phyloP scores from a whole-genome alignment of 2,797 vertebrate species.

The Malurus splendens region DNA sequence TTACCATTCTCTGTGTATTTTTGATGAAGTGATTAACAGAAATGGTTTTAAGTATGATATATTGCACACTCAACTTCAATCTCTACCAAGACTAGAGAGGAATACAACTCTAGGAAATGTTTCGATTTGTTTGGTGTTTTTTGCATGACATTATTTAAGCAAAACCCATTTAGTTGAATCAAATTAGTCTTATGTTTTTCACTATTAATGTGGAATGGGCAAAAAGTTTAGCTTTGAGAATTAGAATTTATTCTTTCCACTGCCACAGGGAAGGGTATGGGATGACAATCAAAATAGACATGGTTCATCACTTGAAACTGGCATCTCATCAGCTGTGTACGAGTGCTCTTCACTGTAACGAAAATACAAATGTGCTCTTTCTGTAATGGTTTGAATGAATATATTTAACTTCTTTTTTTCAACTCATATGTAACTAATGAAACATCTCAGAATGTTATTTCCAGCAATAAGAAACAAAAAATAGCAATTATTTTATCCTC shows the following conservation, averaged over 20 bases:
- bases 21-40: background rate
- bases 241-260: background rate
- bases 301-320: background rate
- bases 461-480: background rate
- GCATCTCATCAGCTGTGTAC: background rate
- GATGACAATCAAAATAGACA: background rate
- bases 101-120: background rate
- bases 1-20: background rate
- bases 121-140: background rate
- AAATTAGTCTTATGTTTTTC: background rate
- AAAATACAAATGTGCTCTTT: background rate
- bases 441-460: background rate
- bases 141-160: background rate
- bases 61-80: background rate
- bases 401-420: background rate
- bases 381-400: background rate
- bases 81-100: background rate
- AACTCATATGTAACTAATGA: background rate
- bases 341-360: background rate
- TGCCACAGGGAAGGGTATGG: background rate
- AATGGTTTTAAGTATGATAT: background rate
- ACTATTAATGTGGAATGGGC: background rate
- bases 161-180: background rate
- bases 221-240: background rate
- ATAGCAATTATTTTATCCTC: background rate